Evolutionary conservation across 2,888 invertebrate species (phyloP).

Genomic region (Agrotis ipsilon): DNA sequence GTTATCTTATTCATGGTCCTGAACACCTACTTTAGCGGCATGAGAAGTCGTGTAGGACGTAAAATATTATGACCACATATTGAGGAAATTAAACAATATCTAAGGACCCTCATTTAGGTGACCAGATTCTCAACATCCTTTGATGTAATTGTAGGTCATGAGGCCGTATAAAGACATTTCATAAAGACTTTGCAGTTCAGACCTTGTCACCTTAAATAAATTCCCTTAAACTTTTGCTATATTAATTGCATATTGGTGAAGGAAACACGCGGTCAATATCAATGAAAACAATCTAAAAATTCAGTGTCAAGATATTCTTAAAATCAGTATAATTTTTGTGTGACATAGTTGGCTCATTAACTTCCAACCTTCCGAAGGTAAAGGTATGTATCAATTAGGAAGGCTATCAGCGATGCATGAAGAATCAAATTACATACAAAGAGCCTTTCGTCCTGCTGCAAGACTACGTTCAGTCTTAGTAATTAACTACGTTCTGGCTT

Average conservation of each 20-base stretch:
- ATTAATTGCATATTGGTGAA: not conserved
- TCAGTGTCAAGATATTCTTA: not conserved
- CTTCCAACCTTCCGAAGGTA: conserved; percentile 25
- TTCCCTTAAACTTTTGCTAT: conserved; percentile 52
- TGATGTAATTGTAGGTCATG: conserved; percentile 22
- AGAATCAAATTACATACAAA: conserved; percentile 73
- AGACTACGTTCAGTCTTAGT: not conserved
- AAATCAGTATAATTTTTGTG: not conserved
- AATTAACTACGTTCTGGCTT: not conserved
- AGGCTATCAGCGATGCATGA: conserved; percentile 76
- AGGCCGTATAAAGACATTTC: conserved; percentile 12
- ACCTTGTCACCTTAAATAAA: conserved; percentile 27
- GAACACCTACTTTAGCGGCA: conserved; percentile 6
- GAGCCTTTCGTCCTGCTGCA: conserved; percentile 25
- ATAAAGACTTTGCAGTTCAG: conserved; percentile 8
- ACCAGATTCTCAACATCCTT: conserved; percentile 10
- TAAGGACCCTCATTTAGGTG: no score
- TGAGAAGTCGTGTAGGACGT: conserved; percentile 26
- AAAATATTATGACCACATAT: conserved; percentile 40
- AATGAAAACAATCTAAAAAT: not conserved
- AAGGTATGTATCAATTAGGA: conserved; percentile 57
- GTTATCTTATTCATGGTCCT: not conserved
- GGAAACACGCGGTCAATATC: not conserved
- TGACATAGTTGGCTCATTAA: not conserved
- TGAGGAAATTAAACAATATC: conserved; percentile 39